Percentiles rank a stretch among this genome's conserved stretches.
Conservation (phyloP, 2,888 invertebrate genomes). For the Leptopilina syphax region DNA sequence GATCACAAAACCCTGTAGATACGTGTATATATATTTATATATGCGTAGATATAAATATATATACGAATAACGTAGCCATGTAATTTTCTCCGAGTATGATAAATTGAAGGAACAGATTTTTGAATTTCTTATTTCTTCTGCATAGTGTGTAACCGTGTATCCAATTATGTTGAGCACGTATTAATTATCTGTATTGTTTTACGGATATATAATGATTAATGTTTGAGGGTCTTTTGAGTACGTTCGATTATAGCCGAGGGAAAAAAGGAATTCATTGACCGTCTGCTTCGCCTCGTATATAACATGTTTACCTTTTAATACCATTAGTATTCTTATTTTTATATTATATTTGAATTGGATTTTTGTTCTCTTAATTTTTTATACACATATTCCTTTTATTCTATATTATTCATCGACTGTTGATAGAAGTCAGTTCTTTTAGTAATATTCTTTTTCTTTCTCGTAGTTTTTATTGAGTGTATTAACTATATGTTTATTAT, state of each 20-base stretch:
- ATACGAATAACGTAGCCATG: slow-evolving; percentile 21
- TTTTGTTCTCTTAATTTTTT: too few species aligned
- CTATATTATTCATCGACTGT: too few species aligned
- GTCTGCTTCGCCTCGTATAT: slow-evolving; percentile 44
- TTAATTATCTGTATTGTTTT: slow-evolving; percentile 71
- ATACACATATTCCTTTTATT: too few species aligned
- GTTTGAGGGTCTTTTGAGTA: slow-evolving; percentile 85
- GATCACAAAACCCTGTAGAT: neutral
- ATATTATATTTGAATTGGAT: neutral
- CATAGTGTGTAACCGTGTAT: slow-evolving; percentile 56
- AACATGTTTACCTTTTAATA: slow-evolving; percentile 17
- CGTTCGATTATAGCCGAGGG: slow-evolving; percentile 87
- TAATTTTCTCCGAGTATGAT: slow-evolving; percentile 58
- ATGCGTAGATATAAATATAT: neutral
- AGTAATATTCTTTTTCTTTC: too few species aligned
- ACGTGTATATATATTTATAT: neutral
- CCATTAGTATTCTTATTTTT: slow-evolving; percentile 22
- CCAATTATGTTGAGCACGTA: slow-evolving; percentile 69
- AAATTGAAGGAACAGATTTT: slow-evolving; percentile 63
- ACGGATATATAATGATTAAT: slow-evolving; percentile 68
- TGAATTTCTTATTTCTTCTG: slow-evolving; percentile 61
- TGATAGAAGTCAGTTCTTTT: too few species aligned
- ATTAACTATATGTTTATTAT: too few species aligned
- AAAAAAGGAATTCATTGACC: slow-evolving; percentile 72
- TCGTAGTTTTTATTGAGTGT: too few species aligned